Percentiles rank a stretch among this genome's conserved stretches.
phyloP scores from a whole-genome alignment of 2,888 invertebrate species.

The Notodonta ziczac region DNA sequence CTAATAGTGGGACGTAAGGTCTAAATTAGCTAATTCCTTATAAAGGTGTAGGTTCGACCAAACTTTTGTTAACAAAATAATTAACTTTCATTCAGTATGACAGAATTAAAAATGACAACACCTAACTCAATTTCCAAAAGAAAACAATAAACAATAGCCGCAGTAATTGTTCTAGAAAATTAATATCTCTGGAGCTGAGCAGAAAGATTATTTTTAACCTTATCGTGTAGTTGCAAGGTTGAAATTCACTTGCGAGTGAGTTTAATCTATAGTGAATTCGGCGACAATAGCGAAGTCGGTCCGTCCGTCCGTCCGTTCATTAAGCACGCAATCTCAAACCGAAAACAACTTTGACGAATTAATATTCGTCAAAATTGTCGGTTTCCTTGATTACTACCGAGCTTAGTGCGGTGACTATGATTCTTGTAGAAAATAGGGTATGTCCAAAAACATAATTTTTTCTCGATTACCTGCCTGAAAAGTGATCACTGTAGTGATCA shows the following conservation, averaged over 20 bases:
- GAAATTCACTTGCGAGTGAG: constrained; percentile 11
- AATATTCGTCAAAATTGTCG: constrained; percentile 75
- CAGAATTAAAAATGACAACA: constrained; percentile 9
- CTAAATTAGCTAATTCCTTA: too few relatives aligned
- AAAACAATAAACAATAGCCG: constrained; percentile 37
- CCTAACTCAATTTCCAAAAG: constrained; percentile 40
- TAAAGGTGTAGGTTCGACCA: background rate
- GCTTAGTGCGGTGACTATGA: constrained; percentile 34
- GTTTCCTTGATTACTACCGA: constrained; percentile 67
- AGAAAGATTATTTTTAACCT: constrained; percentile 6
- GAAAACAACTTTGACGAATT: constrained; percentile 75
- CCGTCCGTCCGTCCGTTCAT: constrained; percentile 60
- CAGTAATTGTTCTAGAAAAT: constrained; percentile 37
- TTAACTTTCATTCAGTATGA: background rate
- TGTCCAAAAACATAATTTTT: background rate
- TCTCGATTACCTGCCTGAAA: too few relatives aligned
- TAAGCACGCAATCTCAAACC: constrained; percentile 75
- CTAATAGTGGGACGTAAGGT: too few relatives aligned
- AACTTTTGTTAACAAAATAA: background rate
- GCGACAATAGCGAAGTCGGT: constrained; percentile 40
- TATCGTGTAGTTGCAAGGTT: background rate
- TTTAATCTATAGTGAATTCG: constrained; percentile 36
- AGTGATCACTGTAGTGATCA: too few relatives aligned
- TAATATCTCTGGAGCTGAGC: constrained; percentile 24
- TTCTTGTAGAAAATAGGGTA: constrained; percentile 1